These are phyloP conservation scores for Latrodectus hesperus DNA, from an alignment of 2,888 invertebrate species.

Conservation along the genomic window DNA sequence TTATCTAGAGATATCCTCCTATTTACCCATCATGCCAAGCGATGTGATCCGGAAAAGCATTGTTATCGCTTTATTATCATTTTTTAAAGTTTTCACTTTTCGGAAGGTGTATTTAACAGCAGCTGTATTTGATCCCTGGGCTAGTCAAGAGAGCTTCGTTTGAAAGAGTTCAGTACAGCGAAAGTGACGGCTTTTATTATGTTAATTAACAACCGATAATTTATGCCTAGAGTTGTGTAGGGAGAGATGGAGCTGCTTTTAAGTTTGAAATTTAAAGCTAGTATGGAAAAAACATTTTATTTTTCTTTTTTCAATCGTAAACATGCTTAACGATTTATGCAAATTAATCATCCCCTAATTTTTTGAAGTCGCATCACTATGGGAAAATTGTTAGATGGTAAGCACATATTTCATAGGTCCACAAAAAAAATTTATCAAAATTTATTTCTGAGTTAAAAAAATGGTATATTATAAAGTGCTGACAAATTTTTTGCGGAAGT, in stretches of 20 bases:
- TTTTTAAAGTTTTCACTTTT: not conserved
- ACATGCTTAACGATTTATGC: slow-evolving; percentile 2
- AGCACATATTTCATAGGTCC: too few species aligned
- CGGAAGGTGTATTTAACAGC: slow-evolving; percentile 21
- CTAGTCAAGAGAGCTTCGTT: not conserved
- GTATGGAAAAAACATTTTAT: too few species aligned
- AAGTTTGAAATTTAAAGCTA: not conserved
- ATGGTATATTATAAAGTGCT: too few species aligned
- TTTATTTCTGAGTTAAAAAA: too few species aligned
- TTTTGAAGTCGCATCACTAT: too few species aligned
- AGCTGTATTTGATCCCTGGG: slow-evolving; percentile 42
- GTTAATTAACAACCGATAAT: slow-evolving; percentile 63
- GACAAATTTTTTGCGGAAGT: too few species aligned
- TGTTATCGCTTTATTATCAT: not conserved
- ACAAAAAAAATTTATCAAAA: too few species aligned
- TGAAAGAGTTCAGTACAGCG: not conserved
- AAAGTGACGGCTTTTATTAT: slow-evolving; percentile 16
- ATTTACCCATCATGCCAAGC: not conserved
- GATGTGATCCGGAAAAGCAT: not conserved
- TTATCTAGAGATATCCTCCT: not conserved
- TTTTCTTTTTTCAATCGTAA: too few species aligned
- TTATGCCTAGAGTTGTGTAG: slow-evolving; percentile 36
- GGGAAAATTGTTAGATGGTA: too few species aligned
- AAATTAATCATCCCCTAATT: not conserved
- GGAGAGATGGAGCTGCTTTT: not conserved